A percentile compares a stretch with the other conserved stretches of the same genome.
These are phyloP conservation scores for Cephalopholis sonnerati DNA, from an alignment of 2,113 vertebrate genomes.

Conservation along the genomic window DNA sequence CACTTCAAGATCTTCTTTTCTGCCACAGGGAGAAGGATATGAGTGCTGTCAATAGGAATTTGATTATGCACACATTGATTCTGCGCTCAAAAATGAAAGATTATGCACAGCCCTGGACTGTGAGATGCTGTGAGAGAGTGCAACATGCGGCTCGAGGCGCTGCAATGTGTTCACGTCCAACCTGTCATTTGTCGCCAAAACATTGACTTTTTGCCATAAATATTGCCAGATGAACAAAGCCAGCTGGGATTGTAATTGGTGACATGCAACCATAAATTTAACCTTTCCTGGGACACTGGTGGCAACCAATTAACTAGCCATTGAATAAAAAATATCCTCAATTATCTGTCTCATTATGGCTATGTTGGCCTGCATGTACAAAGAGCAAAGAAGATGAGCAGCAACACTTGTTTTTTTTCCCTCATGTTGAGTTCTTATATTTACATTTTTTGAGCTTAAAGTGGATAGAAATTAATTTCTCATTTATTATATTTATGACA, in stretches of 20 bases:
- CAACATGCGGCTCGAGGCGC: conserved; percentile 54
- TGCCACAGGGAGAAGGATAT: conserved; percentile 81
- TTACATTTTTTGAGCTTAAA: conserved; percentile 22
- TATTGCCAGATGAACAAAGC: conserved; percentile 87
- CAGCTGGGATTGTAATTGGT: conserved; percentile 87
- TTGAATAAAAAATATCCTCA: conserved; percentile 85
- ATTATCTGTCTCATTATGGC: conserved; percentile 88
- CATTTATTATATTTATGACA: neutral
- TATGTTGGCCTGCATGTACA: conserved; percentile 79
- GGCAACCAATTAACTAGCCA: conserved; percentile 88
- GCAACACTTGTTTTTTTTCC: conserved; percentile 15
- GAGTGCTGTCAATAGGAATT: conserved; percentile 86
- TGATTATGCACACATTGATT: conserved; percentile 88
- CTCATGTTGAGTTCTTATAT: conserved; percentile 19
- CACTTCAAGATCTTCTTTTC: conserved; percentile 88
- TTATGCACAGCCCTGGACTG: conserved; percentile 73
- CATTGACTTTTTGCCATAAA: conserved; percentile 85
- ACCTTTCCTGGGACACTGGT: conserved; percentile 86
- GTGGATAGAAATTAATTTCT: neutral
- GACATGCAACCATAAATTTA: conserved; percentile 87
- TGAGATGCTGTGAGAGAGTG: conserved; percentile 63
- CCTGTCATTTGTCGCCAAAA: conserved; percentile 85
- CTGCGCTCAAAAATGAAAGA: conserved; percentile 75
- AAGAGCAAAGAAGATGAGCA: conserved; percentile 68
- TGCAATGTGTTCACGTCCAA: conserved; percentile 76